A percentile compares a stretch with the other conserved stretches of the same genome.
Conservation (phyloP, 2,797 vertebrate species). For the Peromyscus eremicus region DNA sequence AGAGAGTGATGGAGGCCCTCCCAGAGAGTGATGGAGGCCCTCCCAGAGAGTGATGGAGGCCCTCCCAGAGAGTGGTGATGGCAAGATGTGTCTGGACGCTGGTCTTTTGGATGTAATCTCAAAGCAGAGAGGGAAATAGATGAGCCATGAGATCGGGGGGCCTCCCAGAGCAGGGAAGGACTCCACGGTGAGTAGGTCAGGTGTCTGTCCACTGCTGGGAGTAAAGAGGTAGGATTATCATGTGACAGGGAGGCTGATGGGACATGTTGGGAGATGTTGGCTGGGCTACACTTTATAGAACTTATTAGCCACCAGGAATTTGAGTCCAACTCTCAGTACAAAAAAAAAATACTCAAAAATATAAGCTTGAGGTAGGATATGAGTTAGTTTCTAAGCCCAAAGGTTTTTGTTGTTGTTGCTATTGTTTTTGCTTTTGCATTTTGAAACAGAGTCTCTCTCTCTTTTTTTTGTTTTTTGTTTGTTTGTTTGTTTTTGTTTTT, state of each 20-base stretch:
- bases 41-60: too few relatives aligned
- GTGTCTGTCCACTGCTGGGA: background rate
- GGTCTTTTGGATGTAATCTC: background rate
- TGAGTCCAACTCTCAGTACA: background rate
- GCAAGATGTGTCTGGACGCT: background rate
- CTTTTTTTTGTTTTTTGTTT: too few relatives aligned
- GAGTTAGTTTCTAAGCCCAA: background rate
- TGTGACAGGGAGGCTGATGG: background rate
- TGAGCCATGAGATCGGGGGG: too few relatives aligned
- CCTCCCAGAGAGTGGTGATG: too few relatives aligned
- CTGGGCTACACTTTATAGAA: background rate
- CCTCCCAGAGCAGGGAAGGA: background rate
- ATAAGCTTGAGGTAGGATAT: background rate
- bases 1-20: too few relatives aligned
- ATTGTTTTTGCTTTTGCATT: background rate
- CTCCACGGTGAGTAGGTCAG: background rate
- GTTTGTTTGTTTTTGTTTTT: too few relatives aligned
- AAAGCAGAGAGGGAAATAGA: background rate
- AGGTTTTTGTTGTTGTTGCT: background rate
- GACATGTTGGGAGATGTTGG: background rate
- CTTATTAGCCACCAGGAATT: background rate
- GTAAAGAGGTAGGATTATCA: background rate
- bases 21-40: too few relatives aligned
- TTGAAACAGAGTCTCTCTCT: background rate
- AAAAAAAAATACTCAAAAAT: too few relatives aligned